Percentiles rank a stretch among this genome's conserved stretches.
Conservation (phyloP, 2,113 vertebrate species). For the Protobothrops mucrosquamatus region DNA sequence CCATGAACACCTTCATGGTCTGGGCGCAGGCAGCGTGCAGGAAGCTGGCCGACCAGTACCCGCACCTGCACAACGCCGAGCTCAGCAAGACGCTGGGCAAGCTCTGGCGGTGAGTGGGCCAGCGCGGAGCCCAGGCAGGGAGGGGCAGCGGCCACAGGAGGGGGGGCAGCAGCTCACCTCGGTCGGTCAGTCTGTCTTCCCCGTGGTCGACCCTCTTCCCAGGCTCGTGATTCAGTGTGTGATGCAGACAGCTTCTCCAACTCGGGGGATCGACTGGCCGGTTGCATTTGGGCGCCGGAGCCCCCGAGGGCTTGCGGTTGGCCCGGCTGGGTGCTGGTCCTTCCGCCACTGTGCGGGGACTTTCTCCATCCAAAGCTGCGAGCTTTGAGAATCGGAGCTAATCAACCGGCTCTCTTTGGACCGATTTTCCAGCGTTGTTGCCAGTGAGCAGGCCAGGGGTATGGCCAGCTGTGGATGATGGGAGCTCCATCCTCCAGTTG, state of each 20-base stretch:
- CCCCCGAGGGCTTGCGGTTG: fast-evolving
- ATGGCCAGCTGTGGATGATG: too few relatives aligned
- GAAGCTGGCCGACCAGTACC: constrained; percentile 93
- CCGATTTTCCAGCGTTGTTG: neutral
- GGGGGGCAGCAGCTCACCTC: too few relatives aligned
- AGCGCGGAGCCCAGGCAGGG: neutral
- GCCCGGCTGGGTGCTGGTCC: neutral
- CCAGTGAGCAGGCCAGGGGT: too few relatives aligned
- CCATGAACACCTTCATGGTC: constrained; percentile 91
- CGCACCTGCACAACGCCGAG: constrained; percentile 94
- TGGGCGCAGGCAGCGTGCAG: constrained; percentile 91
- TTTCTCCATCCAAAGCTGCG: neutral
- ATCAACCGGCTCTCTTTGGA: neutral
- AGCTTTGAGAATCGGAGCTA: neutral
- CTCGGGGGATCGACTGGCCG: neutral
- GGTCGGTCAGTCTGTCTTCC: too few relatives aligned
- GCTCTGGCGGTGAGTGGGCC: constrained; percentile 82
- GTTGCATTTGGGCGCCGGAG: neutral
- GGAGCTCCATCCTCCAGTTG: too few relatives aligned
- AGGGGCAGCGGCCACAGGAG: neutral
- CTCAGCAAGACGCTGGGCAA: constrained; percentile 98
- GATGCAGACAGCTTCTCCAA: neutral
- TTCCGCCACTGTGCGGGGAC: neutral
- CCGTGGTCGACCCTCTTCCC: too few relatives aligned
- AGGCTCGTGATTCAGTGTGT: neutral